Evolutionary conservation across 2,113 vertebrate genomes (phyloP).

Genomic region (Mobula birostris): DNA sequence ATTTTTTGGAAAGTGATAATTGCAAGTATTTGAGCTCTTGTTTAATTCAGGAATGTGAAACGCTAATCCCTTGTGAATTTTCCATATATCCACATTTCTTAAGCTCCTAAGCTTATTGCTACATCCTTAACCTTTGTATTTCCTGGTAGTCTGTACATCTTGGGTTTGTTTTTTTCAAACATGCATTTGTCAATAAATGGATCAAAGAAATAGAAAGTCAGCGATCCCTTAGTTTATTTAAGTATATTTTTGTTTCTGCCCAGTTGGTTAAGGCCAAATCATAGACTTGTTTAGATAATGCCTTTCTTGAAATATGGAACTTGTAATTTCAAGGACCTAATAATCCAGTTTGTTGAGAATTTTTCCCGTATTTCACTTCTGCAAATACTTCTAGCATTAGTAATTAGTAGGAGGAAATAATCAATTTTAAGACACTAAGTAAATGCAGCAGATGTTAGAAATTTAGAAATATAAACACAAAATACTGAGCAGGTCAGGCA

Average conservation of each 20-base stretch:
- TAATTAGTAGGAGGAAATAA: background rate
- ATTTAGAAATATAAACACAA: too few relatives aligned
- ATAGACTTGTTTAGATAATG: background rate
- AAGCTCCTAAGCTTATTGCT: background rate
- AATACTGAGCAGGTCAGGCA: too few relatives aligned
- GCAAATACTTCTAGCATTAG: background rate
- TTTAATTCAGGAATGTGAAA: background rate
- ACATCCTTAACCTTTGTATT: background rate
- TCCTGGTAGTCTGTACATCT: background rate
- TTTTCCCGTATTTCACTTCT: background rate
- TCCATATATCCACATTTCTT: background rate
- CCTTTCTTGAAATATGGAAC: background rate
- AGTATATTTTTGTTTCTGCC: background rate
- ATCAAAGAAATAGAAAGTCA: background rate
- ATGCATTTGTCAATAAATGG: background rate
- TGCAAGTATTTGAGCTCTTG: background rate
- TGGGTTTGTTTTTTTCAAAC: background rate
- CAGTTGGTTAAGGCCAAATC: background rate
- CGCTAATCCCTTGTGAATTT: background rate
- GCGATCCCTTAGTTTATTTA: background rate
- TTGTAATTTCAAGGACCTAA: background rate
- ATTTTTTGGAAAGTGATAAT: too few relatives aligned
- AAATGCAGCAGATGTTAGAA: too few relatives aligned
- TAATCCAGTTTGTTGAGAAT: background rate
- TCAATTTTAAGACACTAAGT: too few relatives aligned